These are phyloP conservation scores for Drosophila tani DNA, from an alignment of 1,140 invertebrate genomes.

Conservation along the genomic window DNA sequence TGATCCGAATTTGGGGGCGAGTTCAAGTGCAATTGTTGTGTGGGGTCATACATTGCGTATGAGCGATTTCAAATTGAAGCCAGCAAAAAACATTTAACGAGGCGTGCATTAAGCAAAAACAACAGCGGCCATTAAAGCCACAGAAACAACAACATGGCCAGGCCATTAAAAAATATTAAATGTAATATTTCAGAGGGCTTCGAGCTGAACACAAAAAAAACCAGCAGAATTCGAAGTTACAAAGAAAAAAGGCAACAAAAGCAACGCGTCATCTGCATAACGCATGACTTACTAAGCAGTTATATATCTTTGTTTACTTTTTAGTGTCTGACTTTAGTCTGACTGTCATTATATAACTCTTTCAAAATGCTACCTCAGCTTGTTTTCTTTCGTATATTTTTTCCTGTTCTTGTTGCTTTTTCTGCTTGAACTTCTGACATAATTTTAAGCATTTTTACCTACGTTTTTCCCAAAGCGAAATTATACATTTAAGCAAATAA, in stretches of 20 bases:
- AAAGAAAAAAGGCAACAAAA: conserved; percentile 40
- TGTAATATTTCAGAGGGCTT: conserved; percentile 70
- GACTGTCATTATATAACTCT: conserved; percentile 54
- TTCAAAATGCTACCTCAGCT: conserved; percentile 17
- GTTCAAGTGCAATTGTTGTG: conserved; percentile 67
- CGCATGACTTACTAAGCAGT: conserved; percentile 67
- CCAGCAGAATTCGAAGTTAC: conserved; percentile 21
- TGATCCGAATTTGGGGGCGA: conserved; percentile 37
- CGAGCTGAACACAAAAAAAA: conserved; percentile 16
- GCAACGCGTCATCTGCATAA: conserved; percentile 73
- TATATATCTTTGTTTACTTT: conserved; percentile 25
- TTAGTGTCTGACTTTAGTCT: conserved; percentile 22
- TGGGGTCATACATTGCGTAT: conserved; percentile 75
- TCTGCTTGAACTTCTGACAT: conserved; percentile 42
- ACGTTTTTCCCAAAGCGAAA: conserved; percentile 12
- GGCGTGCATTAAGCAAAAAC: conserved; percentile 71
- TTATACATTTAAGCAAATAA: conserved; percentile 21
- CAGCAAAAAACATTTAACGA: conserved; percentile 75
- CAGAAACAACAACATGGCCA: conserved; percentile 44
- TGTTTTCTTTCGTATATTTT: conserved; percentile 2
- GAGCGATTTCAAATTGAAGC: conserved; percentile 67
- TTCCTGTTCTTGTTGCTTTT: conserved; percentile 25
- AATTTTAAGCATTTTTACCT: conserved; percentile 33
- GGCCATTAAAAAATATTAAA: conserved; percentile 78
- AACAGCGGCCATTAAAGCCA: conserved; percentile 38